Conservation (phyloP, 2,888 invertebrate genomes). For the Melolontha melolontha region DNA sequence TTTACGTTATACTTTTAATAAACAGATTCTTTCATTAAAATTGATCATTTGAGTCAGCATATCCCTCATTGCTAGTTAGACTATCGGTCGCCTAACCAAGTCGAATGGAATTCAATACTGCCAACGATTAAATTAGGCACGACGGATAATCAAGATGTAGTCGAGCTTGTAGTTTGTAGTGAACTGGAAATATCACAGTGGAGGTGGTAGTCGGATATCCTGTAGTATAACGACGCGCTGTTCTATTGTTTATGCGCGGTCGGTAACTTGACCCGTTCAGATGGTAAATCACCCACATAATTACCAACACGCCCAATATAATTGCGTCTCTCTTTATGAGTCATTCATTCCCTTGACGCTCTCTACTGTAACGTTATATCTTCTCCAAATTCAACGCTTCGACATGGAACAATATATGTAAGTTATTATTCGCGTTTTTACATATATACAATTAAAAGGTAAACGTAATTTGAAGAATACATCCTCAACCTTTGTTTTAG, state of each 20-base stretch:
- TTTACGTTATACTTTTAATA: too few species aligned
- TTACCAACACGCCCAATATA: slow-evolving; percentile 53
- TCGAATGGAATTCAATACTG: slow-evolving; percentile 31
- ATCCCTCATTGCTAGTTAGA: not conserved
- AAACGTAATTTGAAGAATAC: too few species aligned
- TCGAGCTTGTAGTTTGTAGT: slow-evolving; percentile 25
- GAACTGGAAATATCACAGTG: not conserved
- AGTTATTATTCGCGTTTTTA: too few species aligned
- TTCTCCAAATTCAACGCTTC: too few species aligned
- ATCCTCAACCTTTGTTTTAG: too few species aligned
- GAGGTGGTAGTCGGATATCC: slow-evolving; percentile 40
- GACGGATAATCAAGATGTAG: slow-evolving; percentile 39
- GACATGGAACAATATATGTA: too few species aligned
- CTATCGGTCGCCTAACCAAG: not conserved
- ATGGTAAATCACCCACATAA: slow-evolving; percentile 55
- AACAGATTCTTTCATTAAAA: too few species aligned
- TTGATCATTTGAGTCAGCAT: too few species aligned
- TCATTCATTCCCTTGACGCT: slow-evolving; percentile 39
- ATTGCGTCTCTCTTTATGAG: slow-evolving; percentile 48
- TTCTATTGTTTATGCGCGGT: slow-evolving; percentile 50
- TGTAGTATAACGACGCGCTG: slow-evolving; percentile 38
- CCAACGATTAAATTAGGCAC: slow-evolving; percentile 39
- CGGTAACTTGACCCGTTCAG: slow-evolving; percentile 50
- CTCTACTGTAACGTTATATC: not conserved
- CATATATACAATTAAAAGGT: too few species aligned